Conservation (phyloP, 2,888 invertebrate species). For the Ochlodes sylvanus region DNA sequence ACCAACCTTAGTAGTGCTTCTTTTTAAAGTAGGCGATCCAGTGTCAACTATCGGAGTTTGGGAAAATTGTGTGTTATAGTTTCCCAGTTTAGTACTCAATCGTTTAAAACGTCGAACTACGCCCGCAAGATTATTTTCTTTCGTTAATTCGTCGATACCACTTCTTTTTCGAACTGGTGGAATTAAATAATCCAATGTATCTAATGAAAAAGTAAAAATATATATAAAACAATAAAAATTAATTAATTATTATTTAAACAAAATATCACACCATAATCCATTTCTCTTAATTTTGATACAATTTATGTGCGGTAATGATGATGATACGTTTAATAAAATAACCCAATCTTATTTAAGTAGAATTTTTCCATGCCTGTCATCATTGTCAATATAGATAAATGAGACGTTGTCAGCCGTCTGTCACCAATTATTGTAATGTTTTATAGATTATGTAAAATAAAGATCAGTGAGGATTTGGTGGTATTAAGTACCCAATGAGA, state of each 20-base stretch:
- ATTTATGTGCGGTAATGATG: background rate
- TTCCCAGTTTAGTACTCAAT: conserved; percentile 1
- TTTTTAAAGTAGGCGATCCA: conserved; percentile 24
- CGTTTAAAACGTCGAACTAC: background rate
- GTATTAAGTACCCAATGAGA: too few species aligned
- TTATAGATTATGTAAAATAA: too few species aligned
- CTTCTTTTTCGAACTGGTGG: conserved; percentile 56
- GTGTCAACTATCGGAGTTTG: background rate
- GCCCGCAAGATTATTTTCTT: background rate
- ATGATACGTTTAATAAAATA: background rate
- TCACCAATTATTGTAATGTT: too few species aligned
- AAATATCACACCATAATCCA: conserved; percentile 55
- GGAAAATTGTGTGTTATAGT: background rate
- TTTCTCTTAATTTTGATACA: conserved; percentile 46
- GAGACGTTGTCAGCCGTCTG: too few species aligned
- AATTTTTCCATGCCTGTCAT: background rate
- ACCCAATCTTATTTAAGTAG: background rate
- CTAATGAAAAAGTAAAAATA: conserved; percentile 56
- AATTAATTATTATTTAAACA: conserved; percentile 57
- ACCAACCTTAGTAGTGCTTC: conserved; percentile 11
- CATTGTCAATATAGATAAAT: background rate
- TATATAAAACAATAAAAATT: conserved; percentile 48
- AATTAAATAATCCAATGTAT: conserved; percentile 62
- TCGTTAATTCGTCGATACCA: conserved; percentile 4
- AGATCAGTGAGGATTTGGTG: too few species aligned